These are phyloP conservation scores for Drepanosiphum platanoidis DNA, from an alignment of 2,888 invertebrate species.

Conservation along the genomic window DNA sequence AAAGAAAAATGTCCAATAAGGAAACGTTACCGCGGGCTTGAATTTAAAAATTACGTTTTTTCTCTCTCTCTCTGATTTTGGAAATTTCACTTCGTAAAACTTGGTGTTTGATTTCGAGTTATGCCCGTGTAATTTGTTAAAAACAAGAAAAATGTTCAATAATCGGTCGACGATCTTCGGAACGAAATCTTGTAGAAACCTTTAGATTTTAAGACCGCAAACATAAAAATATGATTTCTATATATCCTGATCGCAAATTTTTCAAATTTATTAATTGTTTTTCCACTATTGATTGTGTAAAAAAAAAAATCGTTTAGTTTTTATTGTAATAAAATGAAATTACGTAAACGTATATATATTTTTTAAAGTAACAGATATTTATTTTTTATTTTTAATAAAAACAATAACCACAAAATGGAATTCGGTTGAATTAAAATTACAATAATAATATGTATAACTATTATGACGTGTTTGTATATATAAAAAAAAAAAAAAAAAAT, in stretches of 20 bases:
- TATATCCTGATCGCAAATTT: too few species aligned
- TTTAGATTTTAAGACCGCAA: background rate
- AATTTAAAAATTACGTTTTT: background rate
- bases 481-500: too few species aligned
- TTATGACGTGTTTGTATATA: background rate
- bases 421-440: background rate
- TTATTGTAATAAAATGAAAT: background rate
- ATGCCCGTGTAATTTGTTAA: too few species aligned
- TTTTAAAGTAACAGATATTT: slow-evolving; percentile 40
- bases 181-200: background rate
- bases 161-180: background rate
- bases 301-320: slow-evolving; percentile 20
- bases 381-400: slow-evolving; percentile 27
- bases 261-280: background rate
- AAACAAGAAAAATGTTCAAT: too few species aligned
- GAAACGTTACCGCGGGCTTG: background rate
- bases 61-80: too few species aligned
- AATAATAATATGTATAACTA: background rate
- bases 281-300: too few species aligned
- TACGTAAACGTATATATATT: background rate
- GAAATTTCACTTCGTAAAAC: too few species aligned
- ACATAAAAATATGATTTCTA: too few species aligned
- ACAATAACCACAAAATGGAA: background rate
- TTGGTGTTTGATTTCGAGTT: too few species aligned
- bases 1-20: background rate